Conservation (phyloP, 2,113 vertebrate species). For the Otis tarda region DNA sequence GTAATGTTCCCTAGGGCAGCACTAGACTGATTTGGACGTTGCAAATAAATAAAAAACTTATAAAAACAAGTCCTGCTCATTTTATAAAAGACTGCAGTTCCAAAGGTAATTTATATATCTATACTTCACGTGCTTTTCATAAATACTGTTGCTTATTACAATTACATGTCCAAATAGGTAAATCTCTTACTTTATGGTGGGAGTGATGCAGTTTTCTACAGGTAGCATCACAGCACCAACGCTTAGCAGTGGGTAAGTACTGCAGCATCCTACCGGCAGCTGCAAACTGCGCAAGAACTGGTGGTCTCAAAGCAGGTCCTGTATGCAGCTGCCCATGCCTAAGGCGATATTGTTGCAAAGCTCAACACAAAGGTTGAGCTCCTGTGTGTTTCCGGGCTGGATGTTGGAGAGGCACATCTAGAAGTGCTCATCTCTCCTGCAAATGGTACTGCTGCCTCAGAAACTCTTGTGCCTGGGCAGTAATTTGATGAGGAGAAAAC, state of each 20-base stretch:
- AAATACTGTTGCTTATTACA: background rate
- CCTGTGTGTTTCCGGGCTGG: accelerated
- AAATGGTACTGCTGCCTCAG: background rate
- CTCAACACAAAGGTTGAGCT: background rate
- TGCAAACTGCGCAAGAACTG: background rate
- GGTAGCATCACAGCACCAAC: background rate
- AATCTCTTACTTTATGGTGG: background rate
- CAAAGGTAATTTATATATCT: background rate
- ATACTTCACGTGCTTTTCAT: background rate
- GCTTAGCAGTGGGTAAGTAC: background rate
- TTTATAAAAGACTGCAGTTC: background rate
- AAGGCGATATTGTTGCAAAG: background rate
- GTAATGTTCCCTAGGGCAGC: background rate
- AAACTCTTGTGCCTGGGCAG: background rate
- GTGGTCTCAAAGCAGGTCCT: background rate
- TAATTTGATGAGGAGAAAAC: background rate
- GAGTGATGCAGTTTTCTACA: background rate
- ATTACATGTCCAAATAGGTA: background rate
- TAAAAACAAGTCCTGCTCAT: background rate
- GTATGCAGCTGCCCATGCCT: accelerated
- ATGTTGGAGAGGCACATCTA: accelerated
- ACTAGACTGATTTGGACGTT: background rate
- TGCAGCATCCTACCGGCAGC: background rate
- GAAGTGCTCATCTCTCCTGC: background rate
- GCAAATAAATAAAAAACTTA: background rate